Evolutionary conservation across 2,113 vertebrate species (phyloP).

Genomic region (Acanthochromis polyacanthus): DNA sequence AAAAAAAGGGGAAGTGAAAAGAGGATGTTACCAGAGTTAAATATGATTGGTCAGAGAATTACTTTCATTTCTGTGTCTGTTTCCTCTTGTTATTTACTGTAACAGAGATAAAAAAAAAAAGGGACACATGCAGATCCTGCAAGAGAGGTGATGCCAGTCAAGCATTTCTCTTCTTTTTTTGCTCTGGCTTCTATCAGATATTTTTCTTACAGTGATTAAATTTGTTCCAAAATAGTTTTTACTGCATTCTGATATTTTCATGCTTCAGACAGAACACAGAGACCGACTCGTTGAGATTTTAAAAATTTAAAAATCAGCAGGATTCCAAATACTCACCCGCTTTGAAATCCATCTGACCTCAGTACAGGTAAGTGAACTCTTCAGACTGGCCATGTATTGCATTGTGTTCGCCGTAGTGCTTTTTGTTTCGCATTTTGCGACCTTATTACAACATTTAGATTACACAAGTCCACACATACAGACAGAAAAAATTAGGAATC

Average conservation of each 20-base stretch:
- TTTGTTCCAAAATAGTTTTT: neutral
- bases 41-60: neutral
- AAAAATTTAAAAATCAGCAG: neutral
- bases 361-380: conserved; percentile 41
- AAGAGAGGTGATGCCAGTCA: neutral
- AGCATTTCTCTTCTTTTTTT: neutral
- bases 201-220: neutral
- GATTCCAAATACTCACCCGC: neutral
- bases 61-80: conserved; percentile 27
- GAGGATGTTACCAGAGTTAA: conserved; percentile 27
- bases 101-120: neutral
- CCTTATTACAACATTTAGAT: neutral
- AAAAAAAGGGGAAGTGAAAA: conserved; percentile 66
- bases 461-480: too few relatives aligned
- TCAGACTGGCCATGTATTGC: neutral
- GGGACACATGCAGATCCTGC: neutral
- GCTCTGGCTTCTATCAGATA: neutral
- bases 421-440: neutral
- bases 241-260: neutral
- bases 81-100: conserved; percentile 7
- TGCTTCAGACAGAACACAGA: neutral
- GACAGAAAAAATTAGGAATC: too few relatives aligned
- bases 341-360: neutral
- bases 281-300: neutral
- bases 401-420: fast-evolving